Base-by-base conservation (phyloP, 2,797 vertebrate genomes). In the Scolopax bukidnonensis region DNA sequence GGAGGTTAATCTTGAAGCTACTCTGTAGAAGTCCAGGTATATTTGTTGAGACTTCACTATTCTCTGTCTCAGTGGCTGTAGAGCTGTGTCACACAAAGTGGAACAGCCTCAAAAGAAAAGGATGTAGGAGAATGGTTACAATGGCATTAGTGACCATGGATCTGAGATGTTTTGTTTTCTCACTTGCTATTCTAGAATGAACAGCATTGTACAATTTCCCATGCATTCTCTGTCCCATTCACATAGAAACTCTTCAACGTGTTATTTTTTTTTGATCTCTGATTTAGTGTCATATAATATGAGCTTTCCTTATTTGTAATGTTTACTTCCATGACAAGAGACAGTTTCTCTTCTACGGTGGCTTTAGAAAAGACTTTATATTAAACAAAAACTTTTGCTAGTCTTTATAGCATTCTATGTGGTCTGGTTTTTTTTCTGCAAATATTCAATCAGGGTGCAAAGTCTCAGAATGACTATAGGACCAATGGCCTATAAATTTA, bases 141-240 rank as follows among this genome's bases (percentile, higher is more conserved):
- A 10, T 1, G 5, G 24, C 45, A n/a, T 61, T 68, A 28, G 24
- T n/a, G 27, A 25, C 17, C 36, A 40, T 0, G 1, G 82, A 10
- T 60, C 79, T 80, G 43, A 71, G 53, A 19, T 17, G 16, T 36
- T 90, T 1, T 9, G 5, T 68, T 69, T 86, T 81, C 28, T 84
- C 23, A 60, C 53, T 16, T 69, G 48, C 23, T 78, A 0, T 41
- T 92, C 41, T 73, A 33, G 45, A n/a, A 65, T 12, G 38, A 89
- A 28, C 10, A 47, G 14, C 8, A 13, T n/a, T 75, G 30, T 50
- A 12, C 45, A 61, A 11, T 76, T 92, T 69, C 60, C 67, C n/a
- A 70, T 50, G 48, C 10, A 6, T 80, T 56, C 8, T 61, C 16
- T 82, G 32, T 71, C 61, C 32, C 12, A 6, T 79, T 50, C 21